These are phyloP conservation scores for Notodonta ziczac DNA, from an alignment of 2,888 invertebrate species.

Conservation along the genomic window DNA sequence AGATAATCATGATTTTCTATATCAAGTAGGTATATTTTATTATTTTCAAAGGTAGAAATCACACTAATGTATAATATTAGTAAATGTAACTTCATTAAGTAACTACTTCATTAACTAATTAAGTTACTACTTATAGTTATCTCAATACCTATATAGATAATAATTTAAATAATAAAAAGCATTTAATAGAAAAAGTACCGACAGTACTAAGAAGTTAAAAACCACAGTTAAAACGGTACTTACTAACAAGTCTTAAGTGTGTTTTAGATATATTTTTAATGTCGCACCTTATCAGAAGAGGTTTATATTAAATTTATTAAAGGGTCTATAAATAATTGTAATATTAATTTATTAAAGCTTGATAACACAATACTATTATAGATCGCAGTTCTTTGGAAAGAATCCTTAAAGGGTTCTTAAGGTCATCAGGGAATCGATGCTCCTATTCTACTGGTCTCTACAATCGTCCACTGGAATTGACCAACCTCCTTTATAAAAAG, in stretches of 20 bases:
- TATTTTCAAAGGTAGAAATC: background rate
- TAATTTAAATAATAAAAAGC: background rate
- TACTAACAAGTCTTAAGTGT: background rate
- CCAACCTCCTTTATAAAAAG: too few species aligned
- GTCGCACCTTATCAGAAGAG: slow-evolving; percentile 33
- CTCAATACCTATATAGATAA: too few species aligned
- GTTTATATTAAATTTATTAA: slow-evolving; percentile 23
- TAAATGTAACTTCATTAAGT: too few species aligned
- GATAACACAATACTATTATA: slow-evolving; percentile 33
- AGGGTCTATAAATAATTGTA: slow-evolving; percentile 22
- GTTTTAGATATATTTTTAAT: slow-evolving; percentile 25
- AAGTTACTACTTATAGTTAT: too few species aligned
- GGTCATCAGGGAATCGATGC: background rate
- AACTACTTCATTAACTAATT: too few species aligned
- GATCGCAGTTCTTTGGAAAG: slow-evolving; percentile 15
- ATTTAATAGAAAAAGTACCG: background rate
- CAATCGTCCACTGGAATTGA: background rate
- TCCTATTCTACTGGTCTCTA: background rate
- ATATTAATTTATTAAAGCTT: slow-evolving; percentile 40
- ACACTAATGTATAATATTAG: background rate
- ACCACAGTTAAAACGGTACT: background rate
- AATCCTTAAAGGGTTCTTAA: slow-evolving; percentile 9
- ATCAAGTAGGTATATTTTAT: too few species aligned
- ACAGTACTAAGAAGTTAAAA: background rate
- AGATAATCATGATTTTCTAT: background rate